Conservation (phyloP, 1,140 invertebrate genomes). For the Argopecten irradians region DNA sequence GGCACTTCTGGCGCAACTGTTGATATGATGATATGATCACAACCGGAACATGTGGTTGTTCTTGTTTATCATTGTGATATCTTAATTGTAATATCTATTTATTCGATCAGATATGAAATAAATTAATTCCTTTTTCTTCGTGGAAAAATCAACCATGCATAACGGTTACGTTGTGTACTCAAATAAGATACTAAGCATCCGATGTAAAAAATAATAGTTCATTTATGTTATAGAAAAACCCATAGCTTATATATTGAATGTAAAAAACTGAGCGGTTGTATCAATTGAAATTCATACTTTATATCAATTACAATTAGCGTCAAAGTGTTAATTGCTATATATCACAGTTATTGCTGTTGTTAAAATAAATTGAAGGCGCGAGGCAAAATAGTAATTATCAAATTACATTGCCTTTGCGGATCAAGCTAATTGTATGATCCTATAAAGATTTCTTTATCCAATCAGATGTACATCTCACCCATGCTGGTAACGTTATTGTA, state of each 20-base stretch:
- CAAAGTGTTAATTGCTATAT: not conserved
- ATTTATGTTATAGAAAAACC: too few species aligned
- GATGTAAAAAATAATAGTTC: too few species aligned
- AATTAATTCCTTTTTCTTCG: not conserved
- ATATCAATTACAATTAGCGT: too few species aligned
- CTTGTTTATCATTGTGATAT: not conserved
- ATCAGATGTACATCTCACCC: not conserved
- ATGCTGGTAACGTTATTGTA: not conserved
- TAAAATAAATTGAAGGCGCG: not conserved
- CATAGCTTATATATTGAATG: too few species aligned
- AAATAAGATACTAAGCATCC: too few species aligned
- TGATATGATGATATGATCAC: not conserved
- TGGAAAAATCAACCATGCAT: too few species aligned
- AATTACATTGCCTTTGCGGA: not conserved
- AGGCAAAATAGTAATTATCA: not conserved
- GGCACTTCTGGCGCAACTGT: not conserved
- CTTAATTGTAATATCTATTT: not conserved
- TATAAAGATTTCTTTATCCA: not conserved
- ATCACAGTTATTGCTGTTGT: not conserved
- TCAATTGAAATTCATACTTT: too few species aligned
- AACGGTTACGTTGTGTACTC: too few species aligned
- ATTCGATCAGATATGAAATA: not conserved
- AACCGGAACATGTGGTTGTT: not conserved
- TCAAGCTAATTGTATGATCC: not conserved
- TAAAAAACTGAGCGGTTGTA: too few species aligned